Base-by-base conservation (phyloP, 2,888 invertebrate species). In the Ophraella communa region DNA sequence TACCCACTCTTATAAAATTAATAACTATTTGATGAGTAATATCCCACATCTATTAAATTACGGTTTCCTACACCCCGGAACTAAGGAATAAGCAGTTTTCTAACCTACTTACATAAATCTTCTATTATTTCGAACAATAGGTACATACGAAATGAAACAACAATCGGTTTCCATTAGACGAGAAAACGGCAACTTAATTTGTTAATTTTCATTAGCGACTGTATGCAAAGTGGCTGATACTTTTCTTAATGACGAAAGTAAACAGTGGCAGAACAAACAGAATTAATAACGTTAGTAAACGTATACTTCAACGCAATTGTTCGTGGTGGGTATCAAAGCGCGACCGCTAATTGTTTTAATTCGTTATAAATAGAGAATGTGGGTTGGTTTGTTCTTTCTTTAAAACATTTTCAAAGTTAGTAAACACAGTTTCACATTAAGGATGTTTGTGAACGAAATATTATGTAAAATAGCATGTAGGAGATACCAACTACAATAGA, bases 271-370 rank as follows among this genome's bases (percentile, higher is more conserved):
- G 44, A 49, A 55, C 62, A 66, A 65, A 65, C 57, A 68, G 42
- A 66, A 68, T 64, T 67, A 70, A 71, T 69, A 69, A 65, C 68
- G 68, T 73, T 73, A 76, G 62, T 65, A 62, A 69, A 54, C 67
- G 67, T 73, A 63, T 71, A 73, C 72, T 76, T 75, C 71, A 73
- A 71, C 69, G 67, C 71, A 73, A 74, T 71, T 74, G 72, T 75
- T 74, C 71, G 68, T 68, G 68, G 70, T 70, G 71, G 74, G 73
- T 74, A 71, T 71, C 72, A 76, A 75, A 78, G 76, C 72, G 71
- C 63, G 72, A 73, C 77, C 76, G 74, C 77, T 78, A 78, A 78
- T 79, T 78, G 74, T 77, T 74, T 77, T 78, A 78, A 79, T 79
- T 78, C 73, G 74, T 78, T 76, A 71, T 73, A 74, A 72, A 76